Evolutionary conservation across 1,140 invertebrate species (phyloP), one percentile per base, ranked within the genome.

Genomic region (Octopus sinensis): DNA sequence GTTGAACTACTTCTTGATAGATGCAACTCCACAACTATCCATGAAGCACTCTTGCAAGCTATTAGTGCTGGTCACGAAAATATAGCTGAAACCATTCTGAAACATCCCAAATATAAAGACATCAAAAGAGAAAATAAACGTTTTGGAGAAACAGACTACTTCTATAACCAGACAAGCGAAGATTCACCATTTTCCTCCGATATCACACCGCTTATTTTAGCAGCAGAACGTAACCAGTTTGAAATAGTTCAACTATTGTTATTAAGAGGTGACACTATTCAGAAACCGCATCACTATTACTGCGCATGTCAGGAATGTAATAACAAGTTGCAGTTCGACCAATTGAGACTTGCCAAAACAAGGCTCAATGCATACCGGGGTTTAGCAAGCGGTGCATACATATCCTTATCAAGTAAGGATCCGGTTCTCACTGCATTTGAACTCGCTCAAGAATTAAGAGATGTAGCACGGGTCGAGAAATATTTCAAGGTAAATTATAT

Each of bases 351-450:
- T 7, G 86, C 87, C 5, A 87, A 87, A 79, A 89, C 88, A 5
- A 80, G 90, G 78, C 82, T 91, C 9, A 89, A 91, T 82, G 87
- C 88, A 0, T 91, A 90, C 82, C 84, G 84, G 76, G 89, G 86
- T 5, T 79, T 90, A 56, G 85, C 89, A 9, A 90, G 89, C 81
- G 86, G 87, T 30, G 91, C 92, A 0, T 94, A 93, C 85, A 93
- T 95, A 79, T 93, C 93, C 73, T 92, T 94, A 79, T 92, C 92
- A 0, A 92, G 92, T 0, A 88, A 91, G 30, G 94, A 95, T 88
- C 94, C 94, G 0, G 93, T 95, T 77, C 88, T 94, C 7, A 90
- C 91, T n/a, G 92, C 93, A 0, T 94, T 95, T 87, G 87, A 91
- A 81, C 88, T 94, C 17, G 91, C 92, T 0, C 83, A 88, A 9